Percentiles rank a stretch among this genome's conserved stretches.
phyloP scores from a whole-genome alignment of 1,140 invertebrate genomes.

The Octopus sinensis region DNA sequence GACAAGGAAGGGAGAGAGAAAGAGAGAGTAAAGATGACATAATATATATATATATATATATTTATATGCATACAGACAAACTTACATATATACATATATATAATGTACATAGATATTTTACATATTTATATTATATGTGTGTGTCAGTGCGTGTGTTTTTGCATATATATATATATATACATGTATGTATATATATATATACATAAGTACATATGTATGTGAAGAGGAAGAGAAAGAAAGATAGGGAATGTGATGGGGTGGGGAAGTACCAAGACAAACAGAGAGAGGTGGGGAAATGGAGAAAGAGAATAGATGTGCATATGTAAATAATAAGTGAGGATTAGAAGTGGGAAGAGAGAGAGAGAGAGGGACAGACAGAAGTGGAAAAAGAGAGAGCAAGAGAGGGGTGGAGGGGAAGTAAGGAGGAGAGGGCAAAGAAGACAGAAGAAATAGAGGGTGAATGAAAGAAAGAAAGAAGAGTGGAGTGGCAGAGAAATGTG shows the following conservation, averaged over 20 bases:
- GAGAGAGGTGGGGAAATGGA: too few species aligned
- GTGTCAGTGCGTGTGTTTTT: background rate
- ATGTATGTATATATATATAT: slow-evolving; percentile 3
- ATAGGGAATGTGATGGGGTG: too few species aligned
- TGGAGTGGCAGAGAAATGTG: too few species aligned
- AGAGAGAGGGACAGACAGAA: background rate
- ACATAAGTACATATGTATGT: background rate
- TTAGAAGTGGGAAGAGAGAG: background rate
- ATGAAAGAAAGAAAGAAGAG: too few species aligned
- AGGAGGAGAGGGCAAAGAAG: too few species aligned
- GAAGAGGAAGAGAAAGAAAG: background rate
- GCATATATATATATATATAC: slow-evolving; percentile 4
- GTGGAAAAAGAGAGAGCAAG: background rate
- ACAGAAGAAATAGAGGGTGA: too few species aligned
- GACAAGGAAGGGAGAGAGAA: too few species aligned
- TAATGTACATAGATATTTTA: background rate
- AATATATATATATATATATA: background rate
- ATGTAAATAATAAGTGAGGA: too few species aligned
- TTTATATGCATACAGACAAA: background rate
- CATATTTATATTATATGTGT: background rate
- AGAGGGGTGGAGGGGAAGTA: background rate
- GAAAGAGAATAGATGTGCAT: too few species aligned
- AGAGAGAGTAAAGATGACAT: too few species aligned
- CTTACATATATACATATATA: background rate
- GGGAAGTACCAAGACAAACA: too few species aligned